Evolutionary conservation across 2,888 invertebrate genomes (phyloP).

Genomic region (Perizoma affinitatum): DNA sequence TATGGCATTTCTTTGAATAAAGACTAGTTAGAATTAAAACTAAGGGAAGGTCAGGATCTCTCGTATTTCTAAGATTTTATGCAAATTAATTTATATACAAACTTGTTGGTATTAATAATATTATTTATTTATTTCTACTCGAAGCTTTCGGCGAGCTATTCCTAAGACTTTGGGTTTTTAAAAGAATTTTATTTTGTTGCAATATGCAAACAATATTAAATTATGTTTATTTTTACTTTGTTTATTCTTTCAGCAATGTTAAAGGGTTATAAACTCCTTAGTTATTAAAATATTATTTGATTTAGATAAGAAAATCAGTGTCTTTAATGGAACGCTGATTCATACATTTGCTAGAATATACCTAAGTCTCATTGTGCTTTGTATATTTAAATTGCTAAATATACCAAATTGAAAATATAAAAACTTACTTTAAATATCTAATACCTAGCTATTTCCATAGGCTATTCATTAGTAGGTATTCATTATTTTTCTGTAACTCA

Average conservation of each 20-base stretch:
- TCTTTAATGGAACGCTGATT: conserved; percentile 70
- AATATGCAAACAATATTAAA: conserved; percentile 29
- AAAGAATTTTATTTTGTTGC: conserved; percentile 50
- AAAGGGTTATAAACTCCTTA: conserved; percentile 68
- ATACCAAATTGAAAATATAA: conserved; percentile 38
- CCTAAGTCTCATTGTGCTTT: conserved; percentile 80
- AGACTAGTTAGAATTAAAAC: conserved; percentile 53
- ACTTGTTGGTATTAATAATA: conserved; percentile 39
- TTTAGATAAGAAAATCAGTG: conserved; percentile 55
- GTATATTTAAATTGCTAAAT: conserved; percentile 71
- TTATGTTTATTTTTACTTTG: conserved; percentile 39
- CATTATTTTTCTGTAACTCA: not conserved
- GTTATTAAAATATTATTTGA: conserved; percentile 14
- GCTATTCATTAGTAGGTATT: conserved; percentile 8
- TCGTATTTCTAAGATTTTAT: conserved; percentile 51
- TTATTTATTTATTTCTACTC: conserved; percentile 46
- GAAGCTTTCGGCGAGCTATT: conserved; percentile 61
- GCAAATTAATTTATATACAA: conserved; percentile 42
- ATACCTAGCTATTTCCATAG: conserved; percentile 8
- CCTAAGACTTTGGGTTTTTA: conserved; percentile 54
- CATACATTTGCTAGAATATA: conserved; percentile 81
- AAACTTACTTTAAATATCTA: conserved; percentile 12
- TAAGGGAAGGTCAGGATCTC: conserved; percentile 65
- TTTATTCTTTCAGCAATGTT: conserved; percentile 67
- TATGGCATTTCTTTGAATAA: conserved; percentile 77